Evolutionary conservation across 2,888 invertebrate species (phyloP).

Genomic region (Conchocele bisecta): DNA sequence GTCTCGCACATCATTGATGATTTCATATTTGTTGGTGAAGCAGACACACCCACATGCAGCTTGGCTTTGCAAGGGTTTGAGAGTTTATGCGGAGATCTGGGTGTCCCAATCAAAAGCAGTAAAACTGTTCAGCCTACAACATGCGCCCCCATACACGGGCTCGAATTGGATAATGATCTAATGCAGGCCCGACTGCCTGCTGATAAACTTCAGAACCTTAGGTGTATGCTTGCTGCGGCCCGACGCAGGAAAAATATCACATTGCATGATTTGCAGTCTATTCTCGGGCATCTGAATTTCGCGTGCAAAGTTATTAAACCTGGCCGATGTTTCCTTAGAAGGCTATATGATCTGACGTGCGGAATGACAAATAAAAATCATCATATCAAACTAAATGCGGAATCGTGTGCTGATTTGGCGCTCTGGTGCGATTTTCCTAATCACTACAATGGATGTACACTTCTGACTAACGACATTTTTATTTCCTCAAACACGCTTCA

Average conservation of each 20-base stretch:
- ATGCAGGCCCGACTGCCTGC: conserved; percentile 14
- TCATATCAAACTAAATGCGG: conserved; percentile 10
- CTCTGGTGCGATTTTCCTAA: conserved; percentile 22
- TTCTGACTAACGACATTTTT: conserved; percentile 30
- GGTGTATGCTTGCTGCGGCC: not conserved
- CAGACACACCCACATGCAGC: not conserved
- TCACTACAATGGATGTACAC: conserved; percentile 29
- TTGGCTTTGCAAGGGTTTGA: not conserved
- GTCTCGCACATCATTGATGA: conserved; percentile 42
- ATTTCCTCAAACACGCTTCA: conserved; percentile 20
- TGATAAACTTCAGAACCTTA: conserved; percentile 7
- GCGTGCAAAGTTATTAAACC: conserved; percentile 40
- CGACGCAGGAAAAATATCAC: conserved; percentile 4
- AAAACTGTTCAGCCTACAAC: conserved; percentile 17
- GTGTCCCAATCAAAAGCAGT: conserved; percentile 23
- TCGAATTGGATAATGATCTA: conserved; percentile 7
- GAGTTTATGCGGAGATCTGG: not conserved
- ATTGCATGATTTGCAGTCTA: conserved; percentile 12
- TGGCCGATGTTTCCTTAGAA: conserved; percentile 31
- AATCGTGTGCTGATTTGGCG: conserved; percentile 20
- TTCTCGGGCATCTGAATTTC: conserved; percentile 30
- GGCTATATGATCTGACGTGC: conserved; percentile 29
- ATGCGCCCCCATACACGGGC: conserved; percentile 21
- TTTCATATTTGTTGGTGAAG: conserved; percentile 24
- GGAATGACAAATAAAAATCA: conserved; percentile 15